phyloP scores from a whole-genome alignment of 2,113 vertebrate species.

The Marmota flaviventris region DNA sequence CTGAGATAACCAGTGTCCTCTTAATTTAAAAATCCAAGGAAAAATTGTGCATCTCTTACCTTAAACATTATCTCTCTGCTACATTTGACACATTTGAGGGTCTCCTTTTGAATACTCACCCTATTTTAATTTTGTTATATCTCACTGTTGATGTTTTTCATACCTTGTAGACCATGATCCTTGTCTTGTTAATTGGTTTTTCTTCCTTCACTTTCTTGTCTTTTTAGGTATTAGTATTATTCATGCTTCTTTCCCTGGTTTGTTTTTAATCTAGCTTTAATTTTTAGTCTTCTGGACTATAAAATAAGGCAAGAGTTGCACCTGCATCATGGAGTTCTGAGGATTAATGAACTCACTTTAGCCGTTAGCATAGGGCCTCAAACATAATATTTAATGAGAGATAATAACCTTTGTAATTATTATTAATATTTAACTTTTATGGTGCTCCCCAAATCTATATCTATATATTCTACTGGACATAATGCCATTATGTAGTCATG shows the following conservation, averaged over 20 bases:
- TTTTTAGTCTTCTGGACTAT: not conserved
- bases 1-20: not conserved
- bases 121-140: not conserved
- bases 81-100: not conserved
- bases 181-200: not conserved
- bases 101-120: not conserved
- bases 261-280: not conserved
- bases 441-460: not conserved
- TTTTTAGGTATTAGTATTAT: not conserved
- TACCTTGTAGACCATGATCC: not conserved
- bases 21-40: not conserved
- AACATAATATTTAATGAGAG: not conserved
- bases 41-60: not conserved
- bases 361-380: not conserved
- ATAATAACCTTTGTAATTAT: not conserved
- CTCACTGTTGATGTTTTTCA: not conserved
- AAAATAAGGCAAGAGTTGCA: not conserved
- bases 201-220: not conserved
- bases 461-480: not conserved
- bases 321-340: not conserved
- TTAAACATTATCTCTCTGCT: not conserved
- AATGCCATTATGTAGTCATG: not conserved
- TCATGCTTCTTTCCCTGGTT: not conserved
- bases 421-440: not conserved
- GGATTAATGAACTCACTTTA: not conserved